Conservation (phyloP, 2,797 vertebrate genomes). For the Alcedo atthis region DNA sequence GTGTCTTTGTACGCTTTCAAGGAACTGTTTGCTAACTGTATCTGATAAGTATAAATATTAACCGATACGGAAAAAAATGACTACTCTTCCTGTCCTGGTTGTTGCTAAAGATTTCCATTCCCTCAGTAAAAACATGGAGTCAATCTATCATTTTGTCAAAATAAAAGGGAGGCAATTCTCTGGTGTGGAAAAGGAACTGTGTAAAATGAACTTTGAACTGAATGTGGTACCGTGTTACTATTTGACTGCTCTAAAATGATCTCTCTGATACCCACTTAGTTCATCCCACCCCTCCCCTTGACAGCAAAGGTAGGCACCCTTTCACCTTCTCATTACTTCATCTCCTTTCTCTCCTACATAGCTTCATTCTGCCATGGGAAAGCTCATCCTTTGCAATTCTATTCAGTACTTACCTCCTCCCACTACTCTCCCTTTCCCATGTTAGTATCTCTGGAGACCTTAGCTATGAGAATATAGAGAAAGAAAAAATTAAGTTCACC, state of each 20-base stretch:
- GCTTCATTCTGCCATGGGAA: neutral
- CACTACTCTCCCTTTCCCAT: neutral
- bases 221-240: neutral
- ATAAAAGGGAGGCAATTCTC: neutral
- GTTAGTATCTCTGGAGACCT: neutral
- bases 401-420: neutral
- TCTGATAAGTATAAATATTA: neutral
- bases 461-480: accelerated
- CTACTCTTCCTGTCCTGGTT: neutral
- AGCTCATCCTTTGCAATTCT: neutral
- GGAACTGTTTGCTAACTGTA: neutral
- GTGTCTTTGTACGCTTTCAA: neutral
- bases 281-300: neutral
- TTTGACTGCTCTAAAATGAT: neutral
- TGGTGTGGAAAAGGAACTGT: neutral
- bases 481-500: neutral
- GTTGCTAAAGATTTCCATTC: neutral
- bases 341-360: neutral
- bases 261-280: neutral
- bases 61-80: neutral
- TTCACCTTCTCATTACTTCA: neutral
- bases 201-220: neutral
- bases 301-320: neutral
- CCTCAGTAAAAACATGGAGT: neutral
- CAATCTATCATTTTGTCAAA: neutral